Evolutionary conservation across 2,797 vertebrate species (phyloP).

Genomic region (Pseudochirops corinnae): DNA sequence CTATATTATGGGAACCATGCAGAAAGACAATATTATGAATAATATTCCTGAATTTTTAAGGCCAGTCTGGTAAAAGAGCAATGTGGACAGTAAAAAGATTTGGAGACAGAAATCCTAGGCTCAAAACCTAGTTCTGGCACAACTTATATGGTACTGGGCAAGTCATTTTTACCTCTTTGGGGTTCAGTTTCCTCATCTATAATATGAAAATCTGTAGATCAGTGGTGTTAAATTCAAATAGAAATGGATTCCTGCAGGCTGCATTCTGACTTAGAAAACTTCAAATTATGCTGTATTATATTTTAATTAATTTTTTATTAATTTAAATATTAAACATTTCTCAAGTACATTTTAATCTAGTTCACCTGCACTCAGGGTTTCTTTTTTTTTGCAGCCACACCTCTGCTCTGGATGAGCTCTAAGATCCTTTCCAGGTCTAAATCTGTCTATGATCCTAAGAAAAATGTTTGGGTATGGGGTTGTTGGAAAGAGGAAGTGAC

Average conservation of each 20-base stretch:
- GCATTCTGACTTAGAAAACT: not conserved
- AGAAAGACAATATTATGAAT: not conserved
- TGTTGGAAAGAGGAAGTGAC: not conserved
- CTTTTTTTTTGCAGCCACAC: not conserved
- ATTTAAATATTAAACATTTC: not conserved
- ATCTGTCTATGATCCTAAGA: not conserved
- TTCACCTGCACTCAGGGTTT: not conserved
- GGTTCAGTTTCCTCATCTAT: too few relatives aligned
- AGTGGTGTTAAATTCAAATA: not conserved
- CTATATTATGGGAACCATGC: not conserved
- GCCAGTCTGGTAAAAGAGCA: not conserved
- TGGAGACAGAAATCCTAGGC: not conserved
- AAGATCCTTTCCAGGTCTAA: not conserved
- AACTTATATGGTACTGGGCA: not conserved
- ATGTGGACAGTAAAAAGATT: not conserved
- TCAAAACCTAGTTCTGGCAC: not conserved
- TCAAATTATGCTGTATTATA: not conserved
- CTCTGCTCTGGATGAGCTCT: not conserved
- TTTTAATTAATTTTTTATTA: not conserved
- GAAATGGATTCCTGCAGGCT: not conserved
- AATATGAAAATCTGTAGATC: not conserved
- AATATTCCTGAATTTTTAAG: not conserved
- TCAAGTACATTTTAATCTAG: not conserved
- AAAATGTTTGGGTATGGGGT: not conserved
- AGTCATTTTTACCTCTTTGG: not conserved